Conservation (phyloP, 2,797 vertebrate species). For the Chrosomus eos region DNA sequence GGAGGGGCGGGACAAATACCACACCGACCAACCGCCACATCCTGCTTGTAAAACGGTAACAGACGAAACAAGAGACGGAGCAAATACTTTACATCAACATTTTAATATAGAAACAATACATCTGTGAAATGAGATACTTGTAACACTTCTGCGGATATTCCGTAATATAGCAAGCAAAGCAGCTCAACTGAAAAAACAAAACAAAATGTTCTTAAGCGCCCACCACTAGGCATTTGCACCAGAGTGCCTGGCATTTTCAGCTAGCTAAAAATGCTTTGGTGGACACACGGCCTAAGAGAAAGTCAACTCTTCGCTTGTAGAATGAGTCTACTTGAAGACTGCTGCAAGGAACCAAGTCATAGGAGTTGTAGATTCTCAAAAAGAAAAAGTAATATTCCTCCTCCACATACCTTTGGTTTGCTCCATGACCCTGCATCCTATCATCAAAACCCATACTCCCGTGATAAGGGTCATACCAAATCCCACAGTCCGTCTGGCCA, state of each 20-base stretch:
- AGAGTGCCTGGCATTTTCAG: background rate
- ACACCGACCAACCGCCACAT: background rate
- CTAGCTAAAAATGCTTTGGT: background rate
- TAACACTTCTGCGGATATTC: background rate
- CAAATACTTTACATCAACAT: no score
- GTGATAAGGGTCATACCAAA: conserved; percentile 42
- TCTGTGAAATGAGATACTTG: no score
- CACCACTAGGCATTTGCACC: no score
- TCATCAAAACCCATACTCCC: conserved; percentile 54
- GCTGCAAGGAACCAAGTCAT: conserved; percentile 8
- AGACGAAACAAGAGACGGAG: background rate
- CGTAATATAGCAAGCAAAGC: background rate
- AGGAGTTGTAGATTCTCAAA: background rate
- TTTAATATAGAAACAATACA: no score
- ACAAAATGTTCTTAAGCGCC: no score
- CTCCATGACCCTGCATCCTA: conserved; percentile 61
- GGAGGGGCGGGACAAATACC: background rate
- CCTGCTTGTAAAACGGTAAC: background rate
- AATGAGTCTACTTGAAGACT: background rate
- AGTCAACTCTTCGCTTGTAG: background rate
- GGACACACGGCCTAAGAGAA: background rate
- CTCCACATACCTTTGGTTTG: conserved; percentile 65
- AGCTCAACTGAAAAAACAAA: background rate
- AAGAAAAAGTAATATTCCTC: conserved; percentile 59
- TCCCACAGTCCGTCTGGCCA: conserved; percentile 47